Conservation (phyloP, 2,797 vertebrate species). For the Hydrolagus colliei region DNA sequence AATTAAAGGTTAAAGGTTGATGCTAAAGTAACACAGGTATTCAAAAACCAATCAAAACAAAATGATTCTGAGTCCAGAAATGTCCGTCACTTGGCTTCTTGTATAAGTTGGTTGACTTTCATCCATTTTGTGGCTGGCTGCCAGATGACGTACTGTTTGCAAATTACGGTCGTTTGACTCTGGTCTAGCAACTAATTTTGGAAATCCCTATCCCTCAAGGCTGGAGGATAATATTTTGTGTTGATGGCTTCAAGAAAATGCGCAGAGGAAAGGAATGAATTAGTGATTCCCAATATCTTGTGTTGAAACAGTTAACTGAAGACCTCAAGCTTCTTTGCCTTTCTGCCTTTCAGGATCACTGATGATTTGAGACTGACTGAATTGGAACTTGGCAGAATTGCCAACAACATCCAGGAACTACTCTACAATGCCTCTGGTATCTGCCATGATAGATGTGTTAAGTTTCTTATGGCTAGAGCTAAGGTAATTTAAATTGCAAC, state of each 20-base stretch:
- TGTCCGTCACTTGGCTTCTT: too few species aligned
- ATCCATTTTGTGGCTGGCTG: not conserved
- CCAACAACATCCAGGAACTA: conserved; percentile 76
- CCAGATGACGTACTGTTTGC: not conserved
- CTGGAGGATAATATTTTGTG: not conserved
- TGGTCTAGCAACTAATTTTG: not conserved
- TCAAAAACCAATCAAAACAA: too few species aligned
- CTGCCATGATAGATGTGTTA: conserved; percentile 90
- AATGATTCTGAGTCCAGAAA: too few species aligned
- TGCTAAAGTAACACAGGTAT: too few species aligned
- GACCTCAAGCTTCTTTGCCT: conserved; percentile 5
- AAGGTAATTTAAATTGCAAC: conserved; percentile 62
- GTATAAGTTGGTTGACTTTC: not conserved
- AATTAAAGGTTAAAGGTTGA: too few species aligned
- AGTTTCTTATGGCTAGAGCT: conserved; percentile 82
- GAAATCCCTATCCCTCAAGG: too few species aligned
- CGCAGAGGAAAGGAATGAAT: not conserved
- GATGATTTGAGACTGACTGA: conserved; percentile 83
- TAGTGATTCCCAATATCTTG: not conserved
- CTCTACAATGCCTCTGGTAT: conserved; percentile 77
- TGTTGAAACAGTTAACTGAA: not conserved
- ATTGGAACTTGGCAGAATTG: conserved; percentile 75
- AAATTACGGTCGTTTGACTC: not conserved
- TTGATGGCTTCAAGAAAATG: not conserved
- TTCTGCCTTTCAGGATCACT: conserved; percentile 55